Percentiles rank a stretch among this genome's conserved stretches.
Conservation (phyloP, 2,113 vertebrate species). For the Hemicordylus capensis region DNA sequence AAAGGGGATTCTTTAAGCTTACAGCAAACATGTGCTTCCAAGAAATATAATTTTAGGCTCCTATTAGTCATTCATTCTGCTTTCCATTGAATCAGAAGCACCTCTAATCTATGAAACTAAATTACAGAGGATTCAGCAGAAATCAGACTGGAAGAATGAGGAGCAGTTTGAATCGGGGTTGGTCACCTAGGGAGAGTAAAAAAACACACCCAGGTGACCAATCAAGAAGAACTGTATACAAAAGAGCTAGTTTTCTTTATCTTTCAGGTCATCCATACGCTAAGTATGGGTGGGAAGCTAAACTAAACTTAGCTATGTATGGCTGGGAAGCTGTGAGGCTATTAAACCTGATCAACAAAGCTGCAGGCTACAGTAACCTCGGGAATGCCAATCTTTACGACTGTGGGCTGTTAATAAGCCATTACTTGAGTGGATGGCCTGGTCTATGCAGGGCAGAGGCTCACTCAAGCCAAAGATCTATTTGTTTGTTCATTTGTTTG, state of each 20-base stretch:
- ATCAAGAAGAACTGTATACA: neutral
- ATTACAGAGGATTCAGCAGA: neutral
- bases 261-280: neutral
- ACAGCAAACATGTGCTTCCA: slow-evolving; percentile 4
- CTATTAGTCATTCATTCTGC: slow-evolving; percentile 5
- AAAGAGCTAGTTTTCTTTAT: neutral
- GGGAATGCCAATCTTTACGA: too few species aligned
- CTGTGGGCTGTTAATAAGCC: too few species aligned
- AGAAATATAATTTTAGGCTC: slow-evolving; percentile 13
- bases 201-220: neutral
- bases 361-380: too few species aligned
- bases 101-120: neutral
- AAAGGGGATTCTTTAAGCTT: neutral
- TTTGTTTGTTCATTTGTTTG: too few species aligned
- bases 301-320: too few species aligned
- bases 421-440: too few species aligned
- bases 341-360: too few species aligned
- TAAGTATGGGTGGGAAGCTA: neutral
- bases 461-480: too few species aligned
- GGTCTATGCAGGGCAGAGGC: too few species aligned
- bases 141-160: neutral
- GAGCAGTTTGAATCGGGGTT: neutral
- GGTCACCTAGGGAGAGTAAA: neutral
- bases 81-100: neutral
- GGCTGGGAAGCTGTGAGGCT: too few species aligned